Base-by-base conservation (phyloP, 1,140 invertebrate genomes). In the Drosophila malerkotliana region DNA sequence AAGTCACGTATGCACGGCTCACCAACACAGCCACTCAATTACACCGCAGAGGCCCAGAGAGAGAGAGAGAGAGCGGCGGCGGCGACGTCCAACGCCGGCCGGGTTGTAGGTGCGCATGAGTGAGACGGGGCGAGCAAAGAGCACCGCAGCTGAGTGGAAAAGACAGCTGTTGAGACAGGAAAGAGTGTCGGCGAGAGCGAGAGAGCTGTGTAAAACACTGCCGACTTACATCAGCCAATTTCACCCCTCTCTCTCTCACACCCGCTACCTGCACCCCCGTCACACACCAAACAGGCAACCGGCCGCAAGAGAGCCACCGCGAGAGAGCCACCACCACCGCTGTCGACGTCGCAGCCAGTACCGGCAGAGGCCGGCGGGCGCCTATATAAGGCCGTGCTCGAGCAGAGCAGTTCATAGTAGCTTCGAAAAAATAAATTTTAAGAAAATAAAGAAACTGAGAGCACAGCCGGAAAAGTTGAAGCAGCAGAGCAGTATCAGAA, bases 81-180 rank as follows among this genome's bases (percentile, higher is more conserved):
- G 32, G n/a, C n/a, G 18, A 18, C 18, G 39, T 4, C 39, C 47
- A 48, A 77, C 52, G 62, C 77, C 73, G 74, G 61, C 82, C 78
- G 71, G 82, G 82, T 76, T 78, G 75, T 79, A 69, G 71, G 83
- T 87, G 82, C 82, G 82, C 82, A 87, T 87, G 82, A 87, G 79
- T 79, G 71, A 72, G 71, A 67, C 24, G 24, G 69, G 48, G 48
- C 48, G 44, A 54, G 26, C 5, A 54, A 67, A 56, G 66, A 44
- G 60, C 32, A 64, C 37, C 34, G 67, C 45, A 32, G 34, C 44
- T 49, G 47, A 74, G 71, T 53, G 72, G 72, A 57, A 74, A 28
- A 28, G 26, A 74, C 72, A 74, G 72, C 72, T 74, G 71, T 72
- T 68, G 14, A 8, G 32, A 3, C 12, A 10, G 34, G 34, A 37